A percentile compares a stretch with the other conserved stretches of the same genome.
These are phyloP conservation scores for Pachypsylla venusta DNA, from an alignment of 1,140 invertebrate genomes.

Conservation along the genomic window DNA sequence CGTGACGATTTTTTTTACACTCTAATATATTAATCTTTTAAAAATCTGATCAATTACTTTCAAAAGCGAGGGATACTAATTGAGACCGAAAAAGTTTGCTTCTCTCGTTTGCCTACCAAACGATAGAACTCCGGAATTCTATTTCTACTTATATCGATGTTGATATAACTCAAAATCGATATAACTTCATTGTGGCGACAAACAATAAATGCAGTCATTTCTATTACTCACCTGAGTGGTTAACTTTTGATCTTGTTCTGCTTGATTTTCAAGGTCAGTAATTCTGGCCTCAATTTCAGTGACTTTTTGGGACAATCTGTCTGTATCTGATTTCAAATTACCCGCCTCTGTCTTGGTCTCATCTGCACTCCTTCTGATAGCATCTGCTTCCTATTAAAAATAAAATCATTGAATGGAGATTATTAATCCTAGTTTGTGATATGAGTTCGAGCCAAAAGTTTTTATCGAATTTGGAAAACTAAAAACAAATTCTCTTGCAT, in stretches of 20 bases:
- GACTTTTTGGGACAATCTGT: slow-evolving; percentile 52
- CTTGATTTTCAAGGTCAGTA: slow-evolving; percentile 51
- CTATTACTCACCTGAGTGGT: slow-evolving; percentile 59
- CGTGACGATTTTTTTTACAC: too few relatives aligned
- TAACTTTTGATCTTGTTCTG: slow-evolving; percentile 51
- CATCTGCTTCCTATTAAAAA: slow-evolving; percentile 45
- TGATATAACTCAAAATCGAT: too few relatives aligned
- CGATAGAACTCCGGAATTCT: too few relatives aligned
- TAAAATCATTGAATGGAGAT: neutral
- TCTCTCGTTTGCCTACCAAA: too few relatives aligned
- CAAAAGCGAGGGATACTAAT: too few relatives aligned
- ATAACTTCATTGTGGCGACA: too few relatives aligned
- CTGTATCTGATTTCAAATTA: slow-evolving; percentile 58
- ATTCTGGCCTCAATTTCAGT: slow-evolving; percentile 52
- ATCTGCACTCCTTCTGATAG: slow-evolving; percentile 57
- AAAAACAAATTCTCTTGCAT: too few relatives aligned
- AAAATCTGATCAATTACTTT: too few relatives aligned
- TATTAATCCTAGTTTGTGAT: neutral
- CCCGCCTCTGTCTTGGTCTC: slow-evolving; percentile 56
- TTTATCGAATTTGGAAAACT: neutral
- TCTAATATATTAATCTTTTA: too few relatives aligned
- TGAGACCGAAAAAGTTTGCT: too few relatives aligned
- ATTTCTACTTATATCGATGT: too few relatives aligned
- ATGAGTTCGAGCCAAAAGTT: neutral
- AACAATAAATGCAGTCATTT: too few relatives aligned